phyloP scores from a whole-genome alignment of 2,113 vertebrate species.

The Choloepus hoffmanni region DNA sequence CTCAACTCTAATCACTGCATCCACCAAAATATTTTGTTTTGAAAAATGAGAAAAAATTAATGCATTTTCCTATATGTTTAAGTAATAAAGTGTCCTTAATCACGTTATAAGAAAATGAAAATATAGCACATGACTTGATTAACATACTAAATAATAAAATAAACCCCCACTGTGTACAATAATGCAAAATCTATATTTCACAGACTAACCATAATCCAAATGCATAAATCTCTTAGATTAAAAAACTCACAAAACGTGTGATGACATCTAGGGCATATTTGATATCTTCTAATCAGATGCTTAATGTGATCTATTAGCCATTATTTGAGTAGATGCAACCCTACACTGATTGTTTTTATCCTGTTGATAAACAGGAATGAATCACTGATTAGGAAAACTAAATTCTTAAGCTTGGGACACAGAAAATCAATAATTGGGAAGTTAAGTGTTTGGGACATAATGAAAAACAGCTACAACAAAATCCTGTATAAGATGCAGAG shows the following conservation, averaged over 20 bases:
- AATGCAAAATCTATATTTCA: conserved; percentile 67
- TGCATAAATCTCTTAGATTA: conserved; percentile 63
- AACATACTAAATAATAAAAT: conserved; percentile 24
- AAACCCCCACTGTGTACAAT: conserved; percentile 19
- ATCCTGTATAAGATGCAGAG: conserved; percentile 58
- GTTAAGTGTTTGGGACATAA: conserved; percentile 74
- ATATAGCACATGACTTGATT: not conserved
- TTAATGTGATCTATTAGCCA: conserved; percentile 64
- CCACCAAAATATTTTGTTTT: conserved; percentile 24
- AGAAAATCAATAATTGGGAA: conserved; percentile 63
- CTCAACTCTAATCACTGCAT: not conserved
- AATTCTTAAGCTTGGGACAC: conserved; percentile 58
- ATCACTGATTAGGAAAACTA: conserved; percentile 53
- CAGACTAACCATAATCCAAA: conserved; percentile 70
- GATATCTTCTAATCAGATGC: conserved; percentile 53
- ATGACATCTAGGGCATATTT: not conserved
- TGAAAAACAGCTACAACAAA: conserved; percentile 78
- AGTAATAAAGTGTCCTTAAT: not conserved
- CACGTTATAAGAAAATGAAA: conserved; percentile 41
- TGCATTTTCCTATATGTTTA: not conserved
- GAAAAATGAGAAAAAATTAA: conserved; percentile 5
- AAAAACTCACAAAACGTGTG: conserved; percentile 28
- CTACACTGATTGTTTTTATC: conserved; percentile 73
- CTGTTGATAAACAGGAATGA: conserved; percentile 62
- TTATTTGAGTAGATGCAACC: conserved; percentile 63